Base-by-base conservation (phyloP, 2,888 invertebrate genomes). In the Salticus scenicus region DNA sequence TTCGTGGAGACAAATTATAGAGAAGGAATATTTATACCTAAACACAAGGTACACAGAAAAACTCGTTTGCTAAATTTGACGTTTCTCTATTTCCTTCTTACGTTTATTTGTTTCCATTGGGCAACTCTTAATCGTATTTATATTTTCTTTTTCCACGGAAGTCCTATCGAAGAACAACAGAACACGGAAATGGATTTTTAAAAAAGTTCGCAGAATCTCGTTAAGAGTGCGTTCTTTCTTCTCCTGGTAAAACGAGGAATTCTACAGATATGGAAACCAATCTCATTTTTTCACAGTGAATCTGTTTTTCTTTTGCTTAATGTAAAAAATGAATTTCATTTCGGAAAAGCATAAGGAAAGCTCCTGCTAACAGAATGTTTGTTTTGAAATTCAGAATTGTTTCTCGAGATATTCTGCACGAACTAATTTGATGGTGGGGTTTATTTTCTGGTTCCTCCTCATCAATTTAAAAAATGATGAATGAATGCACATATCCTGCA, bases 61-160 rank as follows among this genome's bases (percentile, higher is more conserved):
- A 78, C 78, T 78, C 71, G 78, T 78, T 78, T 71, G 41, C 78
- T 42, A 63, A 78, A 71, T 42, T 63, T 71, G 71, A 78, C 57
- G 70, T 71, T 71, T 42, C 57, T 14, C 31, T 30, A 41, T 42
- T 71, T 42, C 42, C 64, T 4, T 71, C 31, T 30, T 8, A 10
- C 47, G 47, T 47, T 47, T 47, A n/a, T 47, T 5, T 47, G 7
- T 47, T 47, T 47, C 17, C 14, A 10, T 47, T 17, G 12, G 17
- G 2, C 14, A 47, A 17, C 47, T 47, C 47, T 47, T 47, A 10
- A 47, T 47, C 47, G n/a, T 47, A n/a, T n/a, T n/a, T n/a, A n/a
- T n/a, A n/a, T n/a, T n/a, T n/a, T n/a, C n/a, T n/a, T n/a, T n/a
- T 47, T 47, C 17, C n/a, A n/a, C 2, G 47, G 17, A n/a, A 47